Evolutionary conservation across 2,888 invertebrate genomes (phyloP).

Genomic region (Cheilosia impressa): DNA sequence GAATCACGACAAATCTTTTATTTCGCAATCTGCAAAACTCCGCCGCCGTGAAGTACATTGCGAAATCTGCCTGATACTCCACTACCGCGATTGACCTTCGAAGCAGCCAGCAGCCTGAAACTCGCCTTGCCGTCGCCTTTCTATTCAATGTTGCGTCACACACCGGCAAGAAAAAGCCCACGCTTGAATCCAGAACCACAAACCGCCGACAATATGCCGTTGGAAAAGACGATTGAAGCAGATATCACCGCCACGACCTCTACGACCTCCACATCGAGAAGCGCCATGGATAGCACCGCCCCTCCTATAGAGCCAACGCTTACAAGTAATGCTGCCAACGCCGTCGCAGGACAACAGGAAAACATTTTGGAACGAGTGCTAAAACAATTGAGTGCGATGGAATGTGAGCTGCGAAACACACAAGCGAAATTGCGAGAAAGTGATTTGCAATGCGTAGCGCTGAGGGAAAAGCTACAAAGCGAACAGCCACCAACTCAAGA

Average conservation of each 20-base stretch:
- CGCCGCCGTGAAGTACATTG: neutral
- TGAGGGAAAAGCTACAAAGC: neutral
- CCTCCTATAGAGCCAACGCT: neutral
- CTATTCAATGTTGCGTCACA: neutral
- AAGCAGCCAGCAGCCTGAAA: neutral
- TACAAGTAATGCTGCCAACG: neutral
- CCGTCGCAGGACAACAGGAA: conserved; percentile 5
- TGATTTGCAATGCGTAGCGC: neutral
- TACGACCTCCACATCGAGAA: neutral
- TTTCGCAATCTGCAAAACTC: neutral
- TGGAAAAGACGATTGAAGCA: neutral
- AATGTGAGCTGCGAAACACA: neutral
- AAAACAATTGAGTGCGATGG: neutral
- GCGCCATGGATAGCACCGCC: neutral
- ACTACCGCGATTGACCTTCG: neutral
- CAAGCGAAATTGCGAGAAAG: neutral
- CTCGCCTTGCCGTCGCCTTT: neutral
- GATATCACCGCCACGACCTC: neutral
- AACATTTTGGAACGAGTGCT: neutral
- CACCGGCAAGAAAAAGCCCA: conserved; percentile 18
- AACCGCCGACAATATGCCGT: neutral
- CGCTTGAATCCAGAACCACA: conserved; percentile 5
- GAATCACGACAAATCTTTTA: neutral
- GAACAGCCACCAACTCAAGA: neutral
- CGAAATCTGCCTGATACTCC: neutral